A percentile compares a stretch with the other conserved stretches of the same genome.
These are phyloP conservation scores for Eristalis pertinax DNA, from an alignment of 2,888 invertebrate species.

Conservation along the genomic window DNA sequence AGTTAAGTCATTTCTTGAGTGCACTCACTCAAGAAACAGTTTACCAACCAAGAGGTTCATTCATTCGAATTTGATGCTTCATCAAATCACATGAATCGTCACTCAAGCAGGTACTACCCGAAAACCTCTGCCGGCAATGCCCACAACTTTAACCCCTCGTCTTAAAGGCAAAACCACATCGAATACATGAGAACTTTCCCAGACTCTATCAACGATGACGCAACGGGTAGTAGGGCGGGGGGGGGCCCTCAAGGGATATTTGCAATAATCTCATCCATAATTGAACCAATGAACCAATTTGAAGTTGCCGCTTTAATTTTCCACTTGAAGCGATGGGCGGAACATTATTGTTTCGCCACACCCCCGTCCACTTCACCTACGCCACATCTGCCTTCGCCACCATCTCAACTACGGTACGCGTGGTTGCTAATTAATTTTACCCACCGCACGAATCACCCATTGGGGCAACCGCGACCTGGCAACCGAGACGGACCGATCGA, in stretches of 20 bases:
- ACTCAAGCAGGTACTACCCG: too few species aligned
- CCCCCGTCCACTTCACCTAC: not conserved
- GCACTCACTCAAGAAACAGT: not conserved
- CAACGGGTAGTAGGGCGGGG: too few species aligned
- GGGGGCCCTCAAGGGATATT: slow-evolving; percentile 12
- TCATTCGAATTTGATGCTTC: not conserved
- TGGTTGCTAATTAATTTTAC: slow-evolving; percentile 63
- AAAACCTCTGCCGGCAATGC: not conserved
- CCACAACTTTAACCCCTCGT: not conserved
- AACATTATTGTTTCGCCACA: slow-evolving; percentile 6
- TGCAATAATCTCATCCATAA: slow-evolving; percentile 45
- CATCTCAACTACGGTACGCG: slow-evolving; percentile 39
- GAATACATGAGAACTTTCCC: not conserved
- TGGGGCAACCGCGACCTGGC: not conserved
- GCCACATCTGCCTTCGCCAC: not conserved
- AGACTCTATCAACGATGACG: not conserved
- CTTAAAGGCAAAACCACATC: not conserved
- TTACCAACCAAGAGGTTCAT: not conserved
- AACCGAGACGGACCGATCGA: not conserved
- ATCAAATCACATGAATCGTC: not conserved
- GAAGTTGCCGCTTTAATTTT: slow-evolving; percentile 45
- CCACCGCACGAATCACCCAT: slow-evolving; percentile 41
- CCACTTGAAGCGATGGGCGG: slow-evolving; percentile 23
- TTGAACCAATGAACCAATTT: slow-evolving; percentile 46
- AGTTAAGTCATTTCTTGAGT: not conserved